Conservation (phyloP, 2,888 invertebrate genomes). For the Ctenicera cuprea region DNA sequence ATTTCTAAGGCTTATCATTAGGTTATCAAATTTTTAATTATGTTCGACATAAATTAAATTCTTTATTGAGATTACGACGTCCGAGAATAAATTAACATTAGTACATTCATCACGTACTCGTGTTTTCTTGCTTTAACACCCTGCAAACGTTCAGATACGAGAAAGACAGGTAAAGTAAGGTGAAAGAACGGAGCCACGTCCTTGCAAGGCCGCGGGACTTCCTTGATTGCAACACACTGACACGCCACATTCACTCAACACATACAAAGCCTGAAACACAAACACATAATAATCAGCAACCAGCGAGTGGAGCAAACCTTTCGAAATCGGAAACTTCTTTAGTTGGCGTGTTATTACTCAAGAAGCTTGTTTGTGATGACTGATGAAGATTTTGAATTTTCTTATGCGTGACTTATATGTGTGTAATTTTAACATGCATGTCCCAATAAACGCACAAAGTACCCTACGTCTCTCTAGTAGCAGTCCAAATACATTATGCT, state of each 20-base stretch:
- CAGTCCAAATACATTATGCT: too few species aligned
- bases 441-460: not conserved
- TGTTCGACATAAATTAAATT: conserved; percentile 19
- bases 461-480: not conserved
- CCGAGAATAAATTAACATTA: not conserved
- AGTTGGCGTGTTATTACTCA: conserved; percentile 43
- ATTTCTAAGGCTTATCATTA: conserved; percentile 22
- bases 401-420: conserved; percentile 25
- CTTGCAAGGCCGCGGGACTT: conserved; percentile 71
- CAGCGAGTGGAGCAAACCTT: conserved; percentile 44
- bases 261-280: conserved; percentile 46
- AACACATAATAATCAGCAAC: conserved; percentile 44
- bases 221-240: conserved; percentile 68
- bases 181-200: conserved; percentile 68
- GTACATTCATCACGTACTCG: conserved; percentile 17
- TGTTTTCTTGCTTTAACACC: not conserved
- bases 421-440: not conserved
- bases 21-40: conserved; percentile 18
- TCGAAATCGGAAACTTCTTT: conserved; percentile 55
- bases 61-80: conserved; percentile 19
- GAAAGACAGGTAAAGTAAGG: conserved; percentile 55
- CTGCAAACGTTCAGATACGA: not conserved
- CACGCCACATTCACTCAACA: conserved; percentile 51
- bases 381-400: conserved; percentile 27
- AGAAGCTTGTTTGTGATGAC: conserved; percentile 33